Conservation (phyloP, 1,140 invertebrate species). For the Melitaea cinxia region DNA sequence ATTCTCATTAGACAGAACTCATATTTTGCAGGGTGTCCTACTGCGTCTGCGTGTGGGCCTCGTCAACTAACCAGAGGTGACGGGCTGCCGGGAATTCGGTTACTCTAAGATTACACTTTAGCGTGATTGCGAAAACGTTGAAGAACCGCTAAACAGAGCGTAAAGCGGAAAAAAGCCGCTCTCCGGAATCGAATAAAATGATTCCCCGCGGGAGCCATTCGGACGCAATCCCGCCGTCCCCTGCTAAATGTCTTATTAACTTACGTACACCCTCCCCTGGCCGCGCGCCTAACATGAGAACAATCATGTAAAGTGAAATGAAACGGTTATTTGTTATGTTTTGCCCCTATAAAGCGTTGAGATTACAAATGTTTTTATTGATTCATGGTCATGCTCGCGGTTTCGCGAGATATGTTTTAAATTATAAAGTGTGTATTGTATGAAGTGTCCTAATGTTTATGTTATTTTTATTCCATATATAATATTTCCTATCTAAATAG, state of each 20-base stretch:
- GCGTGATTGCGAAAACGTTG: conserved; percentile 60
- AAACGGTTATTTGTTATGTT: conserved; percentile 80
- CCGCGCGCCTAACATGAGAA: conserved; percentile 67
- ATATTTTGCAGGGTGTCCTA: conserved; percentile 42
- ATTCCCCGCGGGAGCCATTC: conserved; percentile 82
- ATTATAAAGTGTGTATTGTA: too few relatives aligned
- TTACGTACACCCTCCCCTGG: conserved; percentile 64
- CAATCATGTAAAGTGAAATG: conserved; percentile 82
- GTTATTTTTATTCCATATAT: too few relatives aligned
- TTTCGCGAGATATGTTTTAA: conserved; percentile 14
- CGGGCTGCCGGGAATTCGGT: conserved; percentile 32
- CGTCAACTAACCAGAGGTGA: conserved; percentile 51
- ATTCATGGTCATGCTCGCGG: conserved; percentile 52
- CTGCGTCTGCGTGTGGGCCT: conserved; percentile 52
- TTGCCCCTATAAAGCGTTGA: conserved; percentile 62
- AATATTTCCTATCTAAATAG: too few relatives aligned
- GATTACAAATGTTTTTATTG: conserved; percentile 65
- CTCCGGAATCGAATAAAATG: conserved; percentile 82
- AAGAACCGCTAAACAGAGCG: conserved; percentile 76
- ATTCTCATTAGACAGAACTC: background rate
- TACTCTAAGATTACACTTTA: conserved; percentile 46
- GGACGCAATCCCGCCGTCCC: conserved; percentile 79
- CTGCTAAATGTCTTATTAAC: conserved; percentile 81
- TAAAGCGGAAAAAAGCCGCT: conserved; percentile 77
- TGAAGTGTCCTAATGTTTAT: too few relatives aligned